Conservation (phyloP, 1,140 invertebrate species). For the Calosoma granatense region DNA sequence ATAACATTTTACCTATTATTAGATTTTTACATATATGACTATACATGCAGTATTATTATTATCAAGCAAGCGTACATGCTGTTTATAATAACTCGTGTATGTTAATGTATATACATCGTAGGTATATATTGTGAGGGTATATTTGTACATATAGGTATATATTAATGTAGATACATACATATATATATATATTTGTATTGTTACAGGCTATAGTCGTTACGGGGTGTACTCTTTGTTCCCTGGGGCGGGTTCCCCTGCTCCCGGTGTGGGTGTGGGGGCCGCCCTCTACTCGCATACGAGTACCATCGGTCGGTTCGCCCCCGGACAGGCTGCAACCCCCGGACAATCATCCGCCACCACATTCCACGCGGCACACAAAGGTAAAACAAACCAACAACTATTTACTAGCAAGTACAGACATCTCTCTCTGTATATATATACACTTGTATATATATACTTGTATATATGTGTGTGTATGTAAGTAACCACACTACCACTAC, state of each 20-base stretch:
- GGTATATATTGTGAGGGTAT: too few relatives aligned
- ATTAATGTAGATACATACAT: too few relatives aligned
- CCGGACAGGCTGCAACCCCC: constrained; percentile 32
- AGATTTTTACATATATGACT: too few relatives aligned
- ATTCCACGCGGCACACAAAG: constrained; percentile 43
- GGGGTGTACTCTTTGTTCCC: constrained; percentile 48
- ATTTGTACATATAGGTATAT: too few relatives aligned
- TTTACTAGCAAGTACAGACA: background rate
- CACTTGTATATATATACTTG: background rate
- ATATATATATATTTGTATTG: constrained; percentile 17
- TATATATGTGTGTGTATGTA: background rate
- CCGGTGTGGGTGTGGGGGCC: constrained; percentile 33
- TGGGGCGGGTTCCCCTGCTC: constrained; percentile 35
- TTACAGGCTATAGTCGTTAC: constrained; percentile 44
- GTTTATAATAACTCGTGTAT: too few relatives aligned
- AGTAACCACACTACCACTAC: too few relatives aligned
- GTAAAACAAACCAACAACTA: constrained; percentile 28
- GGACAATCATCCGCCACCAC: constrained; percentile 37
- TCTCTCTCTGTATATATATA: constrained; percentile 1
- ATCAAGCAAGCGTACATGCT: too few relatives aligned
- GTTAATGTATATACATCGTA: too few relatives aligned
- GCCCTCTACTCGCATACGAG: constrained; percentile 32
- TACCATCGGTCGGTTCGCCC: constrained; percentile 31
- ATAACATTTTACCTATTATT: too few relatives aligned
- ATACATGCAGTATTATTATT: too few relatives aligned